Evolutionary conservation across 2,113 vertebrate genomes (phyloP), one percentile per base, ranked within the genome.

Genomic region (Pelecanoides urinatrix): DNA sequence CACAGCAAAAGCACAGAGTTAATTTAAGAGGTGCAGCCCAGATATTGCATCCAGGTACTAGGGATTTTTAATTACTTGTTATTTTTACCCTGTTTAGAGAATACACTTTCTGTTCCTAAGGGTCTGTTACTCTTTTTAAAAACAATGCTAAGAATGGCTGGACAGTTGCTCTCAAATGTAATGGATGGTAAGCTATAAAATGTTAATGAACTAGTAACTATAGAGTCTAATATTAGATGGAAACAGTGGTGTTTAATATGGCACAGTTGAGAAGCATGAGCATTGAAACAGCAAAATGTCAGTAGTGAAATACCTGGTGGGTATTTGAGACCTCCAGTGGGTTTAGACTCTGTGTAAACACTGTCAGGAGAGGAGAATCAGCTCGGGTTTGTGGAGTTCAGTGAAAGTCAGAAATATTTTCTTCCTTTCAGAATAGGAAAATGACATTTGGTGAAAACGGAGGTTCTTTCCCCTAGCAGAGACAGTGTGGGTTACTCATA

Each of bases 401-500:
- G 74, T 71, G 94, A 92, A 94, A 90, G 91, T 86, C 92, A 63
- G 74, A 90, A 92, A 97, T 95, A 94, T 95, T 96, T 96, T 96
- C 95, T 96, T 91, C 93, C 85, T 95, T 94, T 97, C 96, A 93
- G 94, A 94, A 93, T 87, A 96, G 95, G 95, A 95, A 96, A 97
- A 97, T 97, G 96, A 89, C 93, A 95, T 96, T 96, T 95, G 92
- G 92, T 97, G 92, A 93, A 97, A 97, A 96, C 83, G 86, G 95
- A 97, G 91, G 84, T 94, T 94, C 94, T 97, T 96, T 96, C 94
- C 90, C 94, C 90, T 86, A 93, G 90, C 92, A 96, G 96, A 96
- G 89, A 96, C 95, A 97, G 92, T 97, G 92, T 97, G 94, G 96
- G 97, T 96, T 97, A 97, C 97, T 97, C 95, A 96, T 97, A 97